phyloP scores from a whole-genome alignment of 1,140 invertebrate genomes.

The Platorchestia sp. region DNA sequence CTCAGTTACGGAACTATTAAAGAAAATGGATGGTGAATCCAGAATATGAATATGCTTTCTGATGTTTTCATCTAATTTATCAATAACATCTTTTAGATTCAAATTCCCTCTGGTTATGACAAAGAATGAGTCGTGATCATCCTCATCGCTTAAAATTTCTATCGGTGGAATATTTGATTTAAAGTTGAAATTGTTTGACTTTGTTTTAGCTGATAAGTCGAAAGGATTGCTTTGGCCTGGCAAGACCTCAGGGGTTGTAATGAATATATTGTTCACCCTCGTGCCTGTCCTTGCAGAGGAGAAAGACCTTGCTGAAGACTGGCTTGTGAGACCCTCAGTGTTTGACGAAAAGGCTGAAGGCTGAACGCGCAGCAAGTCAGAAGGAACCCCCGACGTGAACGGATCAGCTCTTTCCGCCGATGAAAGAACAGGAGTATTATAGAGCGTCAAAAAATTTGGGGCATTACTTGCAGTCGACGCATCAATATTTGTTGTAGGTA shows the following conservation, averaged over 20 bases:
- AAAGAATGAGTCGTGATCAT: constrained; percentile 29
- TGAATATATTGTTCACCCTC: constrained; percentile 35
- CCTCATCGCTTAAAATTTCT: not conserved
- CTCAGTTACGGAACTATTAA: constrained; percentile 37
- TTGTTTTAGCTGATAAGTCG: not conserved
- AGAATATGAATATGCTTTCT: constrained; percentile 40
- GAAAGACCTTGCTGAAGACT: not conserved
- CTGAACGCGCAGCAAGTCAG: not conserved
- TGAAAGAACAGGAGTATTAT: not conserved
- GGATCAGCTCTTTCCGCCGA: constrained; percentile 32
- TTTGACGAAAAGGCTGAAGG: not conserved
- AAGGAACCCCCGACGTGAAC: not conserved
- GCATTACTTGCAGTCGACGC: not conserved
- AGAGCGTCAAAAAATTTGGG: not conserved
- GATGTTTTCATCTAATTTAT: constrained; percentile 22
- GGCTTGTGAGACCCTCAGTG: not conserved
- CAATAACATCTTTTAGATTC: constrained; percentile 31
- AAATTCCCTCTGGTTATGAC: constrained; percentile 38
- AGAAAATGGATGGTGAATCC: constrained; percentile 41
- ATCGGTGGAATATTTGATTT: not conserved
- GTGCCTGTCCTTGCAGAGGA: not conserved
- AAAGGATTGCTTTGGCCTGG: constrained; percentile 26
- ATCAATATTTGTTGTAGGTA: not conserved
- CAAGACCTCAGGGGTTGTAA: not conserved
- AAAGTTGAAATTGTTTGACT: not conserved